These are phyloP conservation scores for Acrocephalus scirpaceus DNA, from an alignment of 2,797 vertebrate species.

Conservation along the genomic window DNA sequence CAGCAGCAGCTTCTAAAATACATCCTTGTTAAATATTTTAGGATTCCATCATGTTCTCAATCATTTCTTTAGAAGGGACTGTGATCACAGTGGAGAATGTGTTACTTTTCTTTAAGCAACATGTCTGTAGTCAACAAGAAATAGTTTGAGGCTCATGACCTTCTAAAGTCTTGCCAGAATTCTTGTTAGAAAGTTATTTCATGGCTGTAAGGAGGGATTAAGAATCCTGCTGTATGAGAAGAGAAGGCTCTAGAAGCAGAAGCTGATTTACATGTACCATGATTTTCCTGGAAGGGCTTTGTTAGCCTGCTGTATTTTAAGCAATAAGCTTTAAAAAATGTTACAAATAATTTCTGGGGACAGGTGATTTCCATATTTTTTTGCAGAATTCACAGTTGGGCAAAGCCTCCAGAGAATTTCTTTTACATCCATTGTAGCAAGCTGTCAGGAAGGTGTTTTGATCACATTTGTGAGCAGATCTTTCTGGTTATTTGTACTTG, in stretches of 20 bases:
- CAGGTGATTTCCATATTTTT: neutral
- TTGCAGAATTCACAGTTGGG: neutral
- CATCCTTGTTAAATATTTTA: conserved; percentile 56
- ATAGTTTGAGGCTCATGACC: conserved; percentile 37
- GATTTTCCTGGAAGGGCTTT: neutral
- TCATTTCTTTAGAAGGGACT: conserved; percentile 51
- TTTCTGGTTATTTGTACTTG: neutral
- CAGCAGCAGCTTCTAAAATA: conserved; percentile 58
- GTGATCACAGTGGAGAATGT: conserved; percentile 46
- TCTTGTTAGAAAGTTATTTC: neutral
- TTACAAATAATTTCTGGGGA: neutral
- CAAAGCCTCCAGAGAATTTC: neutral
- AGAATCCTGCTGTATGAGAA: neutral
- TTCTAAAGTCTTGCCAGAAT: conserved; percentile 10
- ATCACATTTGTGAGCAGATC: neutral
- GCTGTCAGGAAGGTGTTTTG: neutral
- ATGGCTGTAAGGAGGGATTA: neutral
- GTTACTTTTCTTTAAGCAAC: conserved; percentile 47
- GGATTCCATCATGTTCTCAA: conserved; percentile 46
- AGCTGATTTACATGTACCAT: neutral
- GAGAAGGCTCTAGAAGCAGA: neutral
- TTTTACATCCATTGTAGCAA: neutral
- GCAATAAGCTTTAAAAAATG: neutral
- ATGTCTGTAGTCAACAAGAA: conserved; percentile 29
- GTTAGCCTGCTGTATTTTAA: neutral